Percentiles rank a stretch among this genome's conserved stretches.
phyloP scores from a whole-genome alignment of 30 jellyfish, hydroid and myxozoan genomes.

The Phacellophora camtschatica region DNA sequence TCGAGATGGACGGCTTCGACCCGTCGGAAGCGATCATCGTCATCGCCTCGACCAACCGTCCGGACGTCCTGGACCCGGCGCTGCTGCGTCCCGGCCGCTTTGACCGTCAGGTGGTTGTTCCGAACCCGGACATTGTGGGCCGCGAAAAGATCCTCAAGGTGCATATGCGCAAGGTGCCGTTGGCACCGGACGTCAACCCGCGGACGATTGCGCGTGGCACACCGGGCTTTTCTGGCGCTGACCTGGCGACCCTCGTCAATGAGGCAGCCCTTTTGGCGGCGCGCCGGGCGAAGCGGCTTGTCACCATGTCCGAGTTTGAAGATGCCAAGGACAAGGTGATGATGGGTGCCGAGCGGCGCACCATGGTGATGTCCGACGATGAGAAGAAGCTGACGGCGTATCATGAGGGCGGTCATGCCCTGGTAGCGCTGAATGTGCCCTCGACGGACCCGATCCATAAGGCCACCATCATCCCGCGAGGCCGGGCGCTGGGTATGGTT shows the following conservation, averaged over 20 bases:
- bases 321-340: slow-evolving; percentile 1
- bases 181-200: neutral
- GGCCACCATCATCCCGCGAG: slow-evolving; percentile 20
- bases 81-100: slow-evolving; percentile 20
- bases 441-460: neutral
- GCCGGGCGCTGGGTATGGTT: slow-evolving; percentile 6
- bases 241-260: neutral
- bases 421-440: neutral
- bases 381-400: neutral
- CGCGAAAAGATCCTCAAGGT: slow-evolving; percentile 4
- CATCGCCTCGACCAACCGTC: slow-evolving; percentile 19
- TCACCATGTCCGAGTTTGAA: neutral
- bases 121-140: neutral
- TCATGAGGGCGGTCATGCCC: slow-evolving; percentile 16
- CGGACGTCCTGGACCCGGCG: slow-evolving; percentile 17
- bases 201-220: slow-evolving; percentile 10
- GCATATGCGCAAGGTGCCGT: neutral
- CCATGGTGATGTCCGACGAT: neutral
- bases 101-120: slow-evolving; percentile 12
- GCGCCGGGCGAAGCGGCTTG: neutral
- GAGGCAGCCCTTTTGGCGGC: slow-evolving; percentile 15
- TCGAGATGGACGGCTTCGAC: slow-evolving; percentile 36
- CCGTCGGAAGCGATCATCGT: neutral
- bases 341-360: slow-evolving; percentile 9
- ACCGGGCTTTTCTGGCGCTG: slow-evolving; percentile 17